Evolutionary conservation across 2,797 vertebrate genomes (phyloP).

Genomic region (Sorex maritimensis): DNA sequence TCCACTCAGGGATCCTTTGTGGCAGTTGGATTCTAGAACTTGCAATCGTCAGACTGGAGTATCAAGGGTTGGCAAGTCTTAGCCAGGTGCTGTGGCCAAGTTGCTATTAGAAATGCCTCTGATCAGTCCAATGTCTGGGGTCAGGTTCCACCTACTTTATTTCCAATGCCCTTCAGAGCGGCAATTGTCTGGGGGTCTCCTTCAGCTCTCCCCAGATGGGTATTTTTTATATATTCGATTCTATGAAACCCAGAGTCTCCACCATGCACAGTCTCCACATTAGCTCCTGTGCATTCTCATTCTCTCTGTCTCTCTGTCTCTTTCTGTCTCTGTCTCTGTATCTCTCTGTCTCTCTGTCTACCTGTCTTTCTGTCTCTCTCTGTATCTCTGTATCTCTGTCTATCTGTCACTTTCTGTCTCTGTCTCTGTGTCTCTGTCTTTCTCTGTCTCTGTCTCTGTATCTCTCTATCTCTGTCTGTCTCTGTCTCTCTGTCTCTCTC

Average conservation of each 20-base stretch:
- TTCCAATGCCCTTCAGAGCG: constrained; percentile 71
- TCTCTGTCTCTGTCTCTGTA: neutral
- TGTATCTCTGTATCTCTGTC: no score
- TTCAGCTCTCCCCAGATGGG: constrained; percentile 45
- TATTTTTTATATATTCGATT: constrained; percentile 78
- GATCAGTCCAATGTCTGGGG: accelerated
- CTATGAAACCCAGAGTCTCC: constrained; percentile 66
- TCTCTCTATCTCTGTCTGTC: no score
- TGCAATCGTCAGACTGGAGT: neutral
- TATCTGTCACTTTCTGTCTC: no score
- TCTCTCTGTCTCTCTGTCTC: constrained; percentile 51
- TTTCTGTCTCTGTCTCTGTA: constrained; percentile 39
- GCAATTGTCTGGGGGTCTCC: constrained; percentile 66
- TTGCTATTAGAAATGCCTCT: neutral
- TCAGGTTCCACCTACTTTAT: neutral
- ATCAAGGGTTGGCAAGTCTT: neutral
- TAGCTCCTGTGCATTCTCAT: constrained; percentile 17
- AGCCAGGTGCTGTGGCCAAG: neutral
- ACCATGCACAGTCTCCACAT: constrained; percentile 59
- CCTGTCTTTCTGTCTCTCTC: no score
- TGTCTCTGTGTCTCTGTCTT: neutral
- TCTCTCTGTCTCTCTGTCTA: neutral
- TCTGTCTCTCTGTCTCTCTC: no score
- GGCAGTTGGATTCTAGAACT: neutral
- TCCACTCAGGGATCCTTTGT: neutral